A percentile compares a stretch with the other conserved stretches of the same genome.
Conservation (phyloP, 2,113 vertebrate genomes). For the Aspiorhynchus laticeps region DNA sequence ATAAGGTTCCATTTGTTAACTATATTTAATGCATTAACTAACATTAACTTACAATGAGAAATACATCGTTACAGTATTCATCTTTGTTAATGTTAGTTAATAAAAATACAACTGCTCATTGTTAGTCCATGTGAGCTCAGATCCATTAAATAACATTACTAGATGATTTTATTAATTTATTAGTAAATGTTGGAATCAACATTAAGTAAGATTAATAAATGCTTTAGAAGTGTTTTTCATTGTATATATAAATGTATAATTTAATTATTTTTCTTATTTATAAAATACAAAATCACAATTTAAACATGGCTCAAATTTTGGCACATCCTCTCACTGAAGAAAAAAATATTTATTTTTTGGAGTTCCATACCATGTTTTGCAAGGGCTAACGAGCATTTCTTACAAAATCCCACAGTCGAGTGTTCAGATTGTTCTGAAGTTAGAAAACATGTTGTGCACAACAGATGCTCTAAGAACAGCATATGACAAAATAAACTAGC, state of each 20-base stretch:
- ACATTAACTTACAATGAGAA: too few relatives aligned
- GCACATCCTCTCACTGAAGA: not conserved
- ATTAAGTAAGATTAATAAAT: not conserved
- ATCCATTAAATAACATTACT: not conserved
- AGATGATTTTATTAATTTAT: not conserved
- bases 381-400: not conserved
- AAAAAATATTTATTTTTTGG: not conserved
- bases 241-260: not conserved
- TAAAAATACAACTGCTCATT: too few relatives aligned
- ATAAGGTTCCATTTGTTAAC: too few relatives aligned
- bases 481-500: not conserved
- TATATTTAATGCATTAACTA: too few relatives aligned
- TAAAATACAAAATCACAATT: not conserved
- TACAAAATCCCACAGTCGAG: not conserved
- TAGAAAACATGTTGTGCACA: conserved; percentile 7
- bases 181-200: not conserved
- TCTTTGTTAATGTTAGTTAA: too few relatives aligned
- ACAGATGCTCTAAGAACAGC: not conserved
- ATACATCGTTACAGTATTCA: too few relatives aligned
- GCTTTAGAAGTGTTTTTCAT: not conserved
- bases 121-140: too few relatives aligned
- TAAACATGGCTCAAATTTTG: not conserved
- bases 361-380: not conserved
- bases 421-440: not conserved
- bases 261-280: not conserved